Evolutionary conservation across 1,140 invertebrate genomes (phyloP), one percentile per base, ranked within the genome.

Genomic region (Drosophila jambulina): DNA sequence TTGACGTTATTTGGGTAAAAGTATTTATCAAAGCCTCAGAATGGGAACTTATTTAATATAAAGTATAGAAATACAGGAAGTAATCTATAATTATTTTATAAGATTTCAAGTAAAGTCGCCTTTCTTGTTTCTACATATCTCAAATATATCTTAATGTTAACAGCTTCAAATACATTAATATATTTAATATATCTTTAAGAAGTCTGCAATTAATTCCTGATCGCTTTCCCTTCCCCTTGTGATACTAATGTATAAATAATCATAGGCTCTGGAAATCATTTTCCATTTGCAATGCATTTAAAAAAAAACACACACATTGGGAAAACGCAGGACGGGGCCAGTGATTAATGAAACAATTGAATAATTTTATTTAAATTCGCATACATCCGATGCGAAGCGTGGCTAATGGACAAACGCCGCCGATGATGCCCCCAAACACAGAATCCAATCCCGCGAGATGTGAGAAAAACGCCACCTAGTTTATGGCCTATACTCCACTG

Each of bases 331-430:
- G 49, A 62, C 61, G 64, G 60, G 60, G 48, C 42, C 34, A 65
- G 68, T 88, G 85, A 88, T 88, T 90, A 85, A 88, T 88, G 86
- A 76, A 72, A 46, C 34, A 64, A 85, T 82, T 90, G 78, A 88
- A 88, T 88, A 90, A 90, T 88, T 60, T 88, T 90, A 88, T 88
- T 88, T 91, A 90, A 91, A 88, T 88, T 88, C 85, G 85, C 85
- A 88, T 88, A 88, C 21, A 85, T 88, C 85, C 85, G 86, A 90
- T 90, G 74, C 81, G 68, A 78, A 64, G 75, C 85, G 81, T 90
- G 60, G 60, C 78, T 62, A 88, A 88, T 88, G 60, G 51, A 64
- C 82, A 90, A 88, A 90, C 78, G 84, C 81, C 78, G 78, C 78
- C 74, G 49, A 65, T 69, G 78, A 81, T 83, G 32, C 34, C 48